A percentile compares a stretch with the other conserved stretches of the same genome.
Conservation (phyloP, 2,888 invertebrate species). For the Drosophila atripex region DNA sequence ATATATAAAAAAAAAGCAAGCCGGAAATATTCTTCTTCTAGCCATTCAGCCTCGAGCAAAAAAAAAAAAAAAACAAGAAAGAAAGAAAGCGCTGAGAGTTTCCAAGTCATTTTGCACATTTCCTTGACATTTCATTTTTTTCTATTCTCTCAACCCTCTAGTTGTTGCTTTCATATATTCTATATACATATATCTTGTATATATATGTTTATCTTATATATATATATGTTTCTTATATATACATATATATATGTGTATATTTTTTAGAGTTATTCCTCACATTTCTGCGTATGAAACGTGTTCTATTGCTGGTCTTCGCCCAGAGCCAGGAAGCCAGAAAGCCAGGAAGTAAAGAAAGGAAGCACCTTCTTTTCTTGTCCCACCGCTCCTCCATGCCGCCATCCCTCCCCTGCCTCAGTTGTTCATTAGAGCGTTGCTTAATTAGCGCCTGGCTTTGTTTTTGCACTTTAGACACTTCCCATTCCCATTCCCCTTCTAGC, state of each 20-base stretch:
- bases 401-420: no score
- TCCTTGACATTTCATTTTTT: constrained; percentile 77
- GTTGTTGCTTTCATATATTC: constrained; percentile 19
- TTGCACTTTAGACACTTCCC: constrained; percentile 12
- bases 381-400: no score
- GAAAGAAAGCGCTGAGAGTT: constrained; percentile 35
- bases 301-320: constrained; percentile 39
- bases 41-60: constrained; percentile 11
- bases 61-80: constrained; percentile 41
- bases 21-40: constrained; percentile 25
- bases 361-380: constrained; percentile 30
- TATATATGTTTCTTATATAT: background rate
- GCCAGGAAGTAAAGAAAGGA: constrained; percentile 34
- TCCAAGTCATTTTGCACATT: constrained; percentile 77
- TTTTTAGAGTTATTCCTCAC: constrained; percentile 18
- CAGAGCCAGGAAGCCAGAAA: constrained; percentile 29
- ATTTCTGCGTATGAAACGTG: constrained; percentile 41
- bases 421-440: constrained; percentile 75
- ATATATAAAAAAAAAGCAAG: constrained; percentile 4
- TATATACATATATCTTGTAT: background rate
- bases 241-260: background rate
- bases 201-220: background rate
- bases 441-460: constrained; percentile 57
- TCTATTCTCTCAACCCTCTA: constrained; percentile 15
- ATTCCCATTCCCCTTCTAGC: background rate